Evolutionary conservation across 2,113 vertebrate genomes (phyloP), one percentile per base, ranked within the genome.

Genomic region (Alaudala cheleensis): DNA sequence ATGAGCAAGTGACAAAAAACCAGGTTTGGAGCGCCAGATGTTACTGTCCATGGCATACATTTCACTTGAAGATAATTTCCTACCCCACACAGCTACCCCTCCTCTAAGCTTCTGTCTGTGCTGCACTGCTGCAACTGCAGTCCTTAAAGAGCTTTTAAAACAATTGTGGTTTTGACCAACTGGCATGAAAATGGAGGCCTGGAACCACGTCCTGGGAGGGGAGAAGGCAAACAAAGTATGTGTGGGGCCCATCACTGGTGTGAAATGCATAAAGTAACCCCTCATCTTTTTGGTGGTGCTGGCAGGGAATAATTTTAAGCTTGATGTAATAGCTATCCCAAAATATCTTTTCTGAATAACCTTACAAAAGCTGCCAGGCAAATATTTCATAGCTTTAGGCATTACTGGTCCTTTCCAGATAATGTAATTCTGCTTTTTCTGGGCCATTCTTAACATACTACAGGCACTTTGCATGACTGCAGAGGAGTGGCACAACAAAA

Each of bases 361-460:
- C 51, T 83, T 54, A 70, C 22, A 61, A 94, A 94, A 82, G 91
- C 91, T 95, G 86, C 88, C 91, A 93, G 86, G 47, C 58, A 88
- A 88, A 92, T n/a, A 47, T 69, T 65, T 51, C 71, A 90, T 28
- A 72, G 92, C 88, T 94, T 81, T 47, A 86, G 80, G 64, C 65
- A 79, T 91, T 90, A 67, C 82, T 64, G 42, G 88, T 95, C 73
- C 69, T 95, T 96, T 95, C 96, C 96, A 95, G 89, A 96, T 72
- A 70, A 94, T 10, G 34, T 93, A 94, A 86, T 92, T 95, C 81
- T 74, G 78, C 73, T 92, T 91, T 93, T 82, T 57, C 57, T 33
- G 65, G 72, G 92, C 66, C 92, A 71, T 93, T 97, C 95, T 88
- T 81, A n/a, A 64, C 73, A 40, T 72, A 45, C 47, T 45, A 28